Percentiles rank a stretch among this genome's conserved stretches.
phyloP scores from a whole-genome alignment of 92 coral and sea anemone species.

The Actinostola sp. region DNA sequence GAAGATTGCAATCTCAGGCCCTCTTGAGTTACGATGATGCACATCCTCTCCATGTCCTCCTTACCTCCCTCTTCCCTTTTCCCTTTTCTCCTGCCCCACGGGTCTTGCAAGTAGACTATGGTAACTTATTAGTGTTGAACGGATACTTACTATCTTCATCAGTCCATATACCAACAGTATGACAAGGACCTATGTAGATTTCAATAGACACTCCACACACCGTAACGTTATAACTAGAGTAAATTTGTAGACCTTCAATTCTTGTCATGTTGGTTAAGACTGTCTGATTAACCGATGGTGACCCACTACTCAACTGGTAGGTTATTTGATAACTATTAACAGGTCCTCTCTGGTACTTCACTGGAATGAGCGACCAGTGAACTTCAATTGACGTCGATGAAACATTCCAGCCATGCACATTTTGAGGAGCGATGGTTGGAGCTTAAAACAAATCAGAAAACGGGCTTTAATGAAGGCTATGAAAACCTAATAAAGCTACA shows the following conservation, averaged over 20 bases:
- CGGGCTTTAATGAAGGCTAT: background rate
- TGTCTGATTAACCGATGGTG: background rate
- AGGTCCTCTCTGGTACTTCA: conserved; percentile 38
- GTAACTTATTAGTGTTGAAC: background rate
- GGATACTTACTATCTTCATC: conserved; percentile 58
- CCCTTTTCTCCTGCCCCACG: background rate
- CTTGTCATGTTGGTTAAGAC: background rate
- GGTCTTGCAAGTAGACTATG: background rate
- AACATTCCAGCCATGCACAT: conserved; percentile 54
- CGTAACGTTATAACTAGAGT: background rate
- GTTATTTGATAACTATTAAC: conserved; percentile 30
- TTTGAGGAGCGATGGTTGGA: conserved; percentile 70
- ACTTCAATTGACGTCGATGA: conserved; percentile 70
- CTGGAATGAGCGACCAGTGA: conserved; percentile 62
- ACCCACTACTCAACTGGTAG: background rate
- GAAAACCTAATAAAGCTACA: no score
- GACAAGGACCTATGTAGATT: conserved; percentile 24
- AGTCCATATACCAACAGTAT: conserved; percentile 32
- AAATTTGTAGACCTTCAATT: conserved; percentile 8
- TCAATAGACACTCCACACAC: conserved; percentile 19
- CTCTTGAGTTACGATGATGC: no score
- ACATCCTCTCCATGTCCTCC: no score
- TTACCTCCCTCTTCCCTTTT: background rate
- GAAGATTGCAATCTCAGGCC: no score
- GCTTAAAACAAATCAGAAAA: conserved; percentile 43